Base-by-base conservation (phyloP, 64 coral and sea anemone genomes). In the Cladopsammia gracilis region DNA sequence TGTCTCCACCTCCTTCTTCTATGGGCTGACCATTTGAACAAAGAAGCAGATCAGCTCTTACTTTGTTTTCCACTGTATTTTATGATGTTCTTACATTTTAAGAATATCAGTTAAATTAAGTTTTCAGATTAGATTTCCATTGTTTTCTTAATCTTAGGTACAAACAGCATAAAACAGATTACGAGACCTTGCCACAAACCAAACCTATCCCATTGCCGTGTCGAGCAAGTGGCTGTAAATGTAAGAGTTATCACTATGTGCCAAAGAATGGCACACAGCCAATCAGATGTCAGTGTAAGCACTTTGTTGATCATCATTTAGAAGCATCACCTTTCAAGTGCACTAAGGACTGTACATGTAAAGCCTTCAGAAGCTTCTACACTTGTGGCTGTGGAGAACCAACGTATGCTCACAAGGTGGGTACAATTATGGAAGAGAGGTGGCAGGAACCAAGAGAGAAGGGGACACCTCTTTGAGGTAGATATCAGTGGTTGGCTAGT, bases 361-460 rank as follows among this genome's bases (percentile, higher is more conserved):
- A 94, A 43, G 78, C 71, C 10, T 99, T 99, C 42, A 96, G 65
- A 74, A 99, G 94, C 54, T 96, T 94, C 14, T 99, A 85, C 73
- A 99, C 98, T 4, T 99, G 98, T 94, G 82, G 98, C 10, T 99
- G 98, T 91, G 94, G 98, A n/a, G 59, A 94, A 51, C 98, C 98
- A 57, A 93, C 91, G 14, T 79, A 99, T 86, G 83, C 94, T 51
- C 98, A 99, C 54, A 96, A 96, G 94, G 98, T 96, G 58, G 14
- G 48, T 68, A 0, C 49, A 13, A 6, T 1, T 6, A 11, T 54
- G 6, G 52, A 11, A 7, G 52, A 11, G 52, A 54, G 11, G 6
- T 6, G 52, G 52, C 11, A 11, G 11, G 6, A 54, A 11, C 52
- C 11, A n/a, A n/a, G n/a, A n/a, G n/a, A n/a, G n/a, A n/a, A n/a